These are phyloP conservation scores for Ichneumoninae sp. DNA, from an alignment of 2,888 invertebrate genomes.

Conservation along the genomic window DNA sequence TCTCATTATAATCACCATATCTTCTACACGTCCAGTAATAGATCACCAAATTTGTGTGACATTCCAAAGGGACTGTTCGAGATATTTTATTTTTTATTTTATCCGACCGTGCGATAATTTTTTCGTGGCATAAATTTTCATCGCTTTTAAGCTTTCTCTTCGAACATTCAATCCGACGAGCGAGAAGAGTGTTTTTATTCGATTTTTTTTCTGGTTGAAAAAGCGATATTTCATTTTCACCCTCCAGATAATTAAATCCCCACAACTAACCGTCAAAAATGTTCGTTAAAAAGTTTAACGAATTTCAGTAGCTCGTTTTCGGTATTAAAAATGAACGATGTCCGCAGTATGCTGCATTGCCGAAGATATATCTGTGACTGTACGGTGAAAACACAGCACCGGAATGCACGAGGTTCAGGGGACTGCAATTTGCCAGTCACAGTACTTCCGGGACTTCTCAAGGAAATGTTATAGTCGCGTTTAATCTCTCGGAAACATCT, in stretches of 20 bases:
- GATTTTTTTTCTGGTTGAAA: neutral
- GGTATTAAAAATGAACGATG: slow-evolving; percentile 27
- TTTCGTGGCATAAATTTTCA: too few relatives aligned
- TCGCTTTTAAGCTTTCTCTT: too few relatives aligned
- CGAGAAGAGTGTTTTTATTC: too few relatives aligned
- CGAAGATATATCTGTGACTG: slow-evolving; percentile 27
- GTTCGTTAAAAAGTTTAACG: neutral
- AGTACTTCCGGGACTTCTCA: slow-evolving; percentile 68
- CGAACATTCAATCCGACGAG: too few relatives aligned
- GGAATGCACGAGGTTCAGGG: slow-evolving; percentile 57
- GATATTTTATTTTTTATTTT: too few relatives aligned
- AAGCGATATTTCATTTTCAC: neutral
- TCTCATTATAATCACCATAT: too few relatives aligned
- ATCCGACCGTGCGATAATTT: too few relatives aligned
- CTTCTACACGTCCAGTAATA: too few relatives aligned
- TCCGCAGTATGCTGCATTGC: slow-evolving; percentile 27
- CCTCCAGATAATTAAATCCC: neutral
- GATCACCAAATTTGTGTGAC: too few relatives aligned
- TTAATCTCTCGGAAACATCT: slow-evolving; percentile 68
- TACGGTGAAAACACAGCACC: slow-evolving; percentile 54
- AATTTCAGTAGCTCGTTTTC: slow-evolving; percentile 1
- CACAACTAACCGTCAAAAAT: neutral
- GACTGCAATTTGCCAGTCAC: slow-evolving; percentile 67
- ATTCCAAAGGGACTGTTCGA: too few relatives aligned
- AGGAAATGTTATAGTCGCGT: slow-evolving; percentile 66